Percentiles rank a stretch among this genome's conserved stretches.
Evolutionary conservation across 2,888 invertebrate genomes (phyloP).

Genomic region (Linhomoeus sp.): DNA sequence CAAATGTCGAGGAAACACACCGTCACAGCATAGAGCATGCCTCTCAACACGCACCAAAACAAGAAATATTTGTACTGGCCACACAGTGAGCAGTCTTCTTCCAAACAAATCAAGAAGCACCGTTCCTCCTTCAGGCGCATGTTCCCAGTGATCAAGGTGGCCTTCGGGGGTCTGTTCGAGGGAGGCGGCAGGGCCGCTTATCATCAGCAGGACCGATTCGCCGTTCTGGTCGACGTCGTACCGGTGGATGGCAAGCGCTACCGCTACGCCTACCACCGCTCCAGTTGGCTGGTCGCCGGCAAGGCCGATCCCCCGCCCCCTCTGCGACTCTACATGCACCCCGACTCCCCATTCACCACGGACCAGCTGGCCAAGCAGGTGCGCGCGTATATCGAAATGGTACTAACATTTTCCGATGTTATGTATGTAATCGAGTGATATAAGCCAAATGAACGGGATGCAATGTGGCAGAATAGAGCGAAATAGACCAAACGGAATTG

Average conservation of each 20-base stretch:
- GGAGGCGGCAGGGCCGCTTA: conserved; percentile 37
- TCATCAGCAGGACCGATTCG: conserved; percentile 48
- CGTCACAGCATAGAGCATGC: too few relatives aligned
- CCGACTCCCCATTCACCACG: conserved; percentile 83
- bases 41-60: too few relatives aligned
- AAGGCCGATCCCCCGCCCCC: conserved; percentile 71
- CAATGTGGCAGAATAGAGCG: too few relatives aligned
- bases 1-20: too few relatives aligned
- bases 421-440: too few relatives aligned
- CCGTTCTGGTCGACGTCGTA: conserved; percentile 82
- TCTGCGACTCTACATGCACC: conserved; percentile 66
- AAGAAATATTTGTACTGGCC: too few relatives aligned
- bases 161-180: conserved; percentile 50
- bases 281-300: conserved; percentile 91
- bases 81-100: too few relatives aligned
- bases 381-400: background rate
- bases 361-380: conserved; percentile 39
- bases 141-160: conserved; percentile 89
- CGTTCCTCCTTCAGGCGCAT: conserved; percentile 67
- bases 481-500: too few relatives aligned
- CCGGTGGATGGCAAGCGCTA: conserved; percentile 88
- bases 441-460: too few relatives aligned
- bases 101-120: too few relatives aligned
- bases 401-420: too few relatives aligned
- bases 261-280: conserved; percentile 92